These are phyloP conservation scores for Pseudococcus viburni DNA, from an alignment of 2,888 invertebrate species.

Conservation along the genomic window DNA sequence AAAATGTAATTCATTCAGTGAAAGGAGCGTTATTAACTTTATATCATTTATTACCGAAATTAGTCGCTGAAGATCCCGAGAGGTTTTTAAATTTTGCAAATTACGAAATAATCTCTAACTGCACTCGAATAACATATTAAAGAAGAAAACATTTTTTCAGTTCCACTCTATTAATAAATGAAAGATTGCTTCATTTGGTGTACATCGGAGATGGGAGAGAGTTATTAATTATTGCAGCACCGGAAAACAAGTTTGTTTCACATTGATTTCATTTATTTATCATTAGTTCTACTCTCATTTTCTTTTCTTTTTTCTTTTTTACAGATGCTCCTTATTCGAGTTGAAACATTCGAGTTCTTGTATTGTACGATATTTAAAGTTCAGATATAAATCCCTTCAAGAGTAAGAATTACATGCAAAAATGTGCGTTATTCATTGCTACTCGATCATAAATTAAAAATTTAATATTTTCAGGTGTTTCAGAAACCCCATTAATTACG, in stretches of 20 bases:
- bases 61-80: slow-evolving; percentile 61
- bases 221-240: slow-evolving; percentile 55
- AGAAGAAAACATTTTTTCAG: not conserved
- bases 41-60: slow-evolving; percentile 65
- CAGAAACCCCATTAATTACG: not conserved
- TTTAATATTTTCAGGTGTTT: slow-evolving; percentile 56
- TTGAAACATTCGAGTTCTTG: slow-evolving; percentile 27
- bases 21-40: slow-evolving; percentile 67
- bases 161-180: slow-evolving; percentile 36
- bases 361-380: slow-evolving; percentile 42
- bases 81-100: slow-evolving; percentile 33
- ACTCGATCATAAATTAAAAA: not conserved
- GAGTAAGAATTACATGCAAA: not conserved
- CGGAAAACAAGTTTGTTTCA: slow-evolving; percentile 44
- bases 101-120: not conserved
- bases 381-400: slow-evolving; percentile 57
- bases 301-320: not conserved
- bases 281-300: not conserved
- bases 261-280: not conserved
- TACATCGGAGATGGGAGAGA: slow-evolving; percentile 49
- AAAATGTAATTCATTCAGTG: slow-evolving; percentile 57
- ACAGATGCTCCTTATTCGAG: slow-evolving; percentile 55
- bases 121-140: not conserved
- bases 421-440: not conserved
- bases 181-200: slow-evolving; percentile 47